These are phyloP conservation scores for Microplitis deprimator DNA, from an alignment of 2,888 invertebrate genomes.

Conservation along the genomic window DNA sequence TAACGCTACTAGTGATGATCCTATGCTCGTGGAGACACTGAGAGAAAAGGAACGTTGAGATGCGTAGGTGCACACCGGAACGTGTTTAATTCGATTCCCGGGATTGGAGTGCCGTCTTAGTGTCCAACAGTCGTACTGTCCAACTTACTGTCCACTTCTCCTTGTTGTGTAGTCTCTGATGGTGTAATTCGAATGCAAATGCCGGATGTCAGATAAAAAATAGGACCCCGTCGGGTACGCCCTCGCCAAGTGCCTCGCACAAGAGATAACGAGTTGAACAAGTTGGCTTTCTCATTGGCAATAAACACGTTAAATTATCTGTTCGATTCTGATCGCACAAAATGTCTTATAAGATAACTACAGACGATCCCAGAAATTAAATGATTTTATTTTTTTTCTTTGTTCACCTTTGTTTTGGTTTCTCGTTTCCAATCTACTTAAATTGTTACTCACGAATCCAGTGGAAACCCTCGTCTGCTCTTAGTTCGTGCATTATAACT, in stretches of 20 bases:
- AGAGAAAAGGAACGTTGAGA: constrained; percentile 15
- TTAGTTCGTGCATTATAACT: background rate
- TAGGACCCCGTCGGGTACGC: constrained; percentile 30
- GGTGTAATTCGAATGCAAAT: constrained; percentile 50
- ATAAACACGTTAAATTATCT: constrained; percentile 44
- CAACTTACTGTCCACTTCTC: background rate
- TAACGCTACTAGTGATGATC: constrained; percentile 60
- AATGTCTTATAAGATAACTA: background rate
- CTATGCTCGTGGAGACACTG: constrained; percentile 26
- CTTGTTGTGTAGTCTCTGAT: background rate
- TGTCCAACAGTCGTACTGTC: constrained; percentile 38
- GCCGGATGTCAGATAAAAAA: constrained; percentile 30
- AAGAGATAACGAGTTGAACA: constrained; percentile 44
- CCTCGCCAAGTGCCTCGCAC: constrained; percentile 30
- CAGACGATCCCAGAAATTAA: background rate
- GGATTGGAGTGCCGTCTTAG: constrained; percentile 26
- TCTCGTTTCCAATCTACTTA: constrained; percentile 10
- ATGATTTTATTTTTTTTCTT: background rate
- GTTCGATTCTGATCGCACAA: constrained; percentile 17
- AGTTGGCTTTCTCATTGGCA: constrained; percentile 23
- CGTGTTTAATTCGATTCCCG: constrained; percentile 56
- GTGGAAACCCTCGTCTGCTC: constrained; percentile 31
- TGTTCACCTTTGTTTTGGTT: background rate
- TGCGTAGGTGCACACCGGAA: constrained; percentile 59
- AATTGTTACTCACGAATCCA: constrained; percentile 21